Evolutionary conservation across 2,113 vertebrate genomes (phyloP).

Genomic region (Vidua chalybeata): DNA sequence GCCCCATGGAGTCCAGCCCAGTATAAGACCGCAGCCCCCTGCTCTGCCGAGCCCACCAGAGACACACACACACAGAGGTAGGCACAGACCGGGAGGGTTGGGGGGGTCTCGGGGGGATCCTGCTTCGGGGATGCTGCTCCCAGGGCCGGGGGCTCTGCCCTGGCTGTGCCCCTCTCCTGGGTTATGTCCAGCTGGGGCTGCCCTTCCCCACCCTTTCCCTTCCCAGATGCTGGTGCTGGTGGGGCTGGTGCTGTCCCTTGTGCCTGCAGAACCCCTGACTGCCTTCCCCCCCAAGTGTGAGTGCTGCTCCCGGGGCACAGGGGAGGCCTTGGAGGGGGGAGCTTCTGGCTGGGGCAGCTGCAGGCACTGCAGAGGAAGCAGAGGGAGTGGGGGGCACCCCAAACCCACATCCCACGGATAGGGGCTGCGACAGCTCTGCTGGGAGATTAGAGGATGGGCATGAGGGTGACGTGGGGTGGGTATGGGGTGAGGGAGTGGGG

Average conservation of each 20-base stretch:
- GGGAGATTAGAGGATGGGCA: not conserved
- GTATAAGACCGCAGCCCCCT: not conserved
- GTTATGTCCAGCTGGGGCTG: not conserved
- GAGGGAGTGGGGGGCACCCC: not conserved
- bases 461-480: not conserved
- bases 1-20: not conserved
- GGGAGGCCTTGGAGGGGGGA: not conserved
- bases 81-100: not conserved
- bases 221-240: constrained; percentile 24
- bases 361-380: not conserved
- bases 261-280: not conserved
- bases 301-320: not conserved
- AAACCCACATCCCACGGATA: no score
- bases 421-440: rapidly evolving
- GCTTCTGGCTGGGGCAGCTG: rapidly evolving
- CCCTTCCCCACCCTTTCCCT: not conserved
- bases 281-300: constrained; percentile 34
- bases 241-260: not conserved
- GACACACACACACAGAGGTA: not conserved
- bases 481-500: not conserved
- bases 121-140: not conserved
- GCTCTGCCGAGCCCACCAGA: not conserved
- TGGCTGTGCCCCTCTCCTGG: not conserved
- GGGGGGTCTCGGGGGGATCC: not conserved
- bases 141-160: not conserved